Percentiles rank a stretch among this genome's conserved stretches.
Conservation (phyloP, 2,888 invertebrate genomes). For the Lordiphosa fenestrarum region DNA sequence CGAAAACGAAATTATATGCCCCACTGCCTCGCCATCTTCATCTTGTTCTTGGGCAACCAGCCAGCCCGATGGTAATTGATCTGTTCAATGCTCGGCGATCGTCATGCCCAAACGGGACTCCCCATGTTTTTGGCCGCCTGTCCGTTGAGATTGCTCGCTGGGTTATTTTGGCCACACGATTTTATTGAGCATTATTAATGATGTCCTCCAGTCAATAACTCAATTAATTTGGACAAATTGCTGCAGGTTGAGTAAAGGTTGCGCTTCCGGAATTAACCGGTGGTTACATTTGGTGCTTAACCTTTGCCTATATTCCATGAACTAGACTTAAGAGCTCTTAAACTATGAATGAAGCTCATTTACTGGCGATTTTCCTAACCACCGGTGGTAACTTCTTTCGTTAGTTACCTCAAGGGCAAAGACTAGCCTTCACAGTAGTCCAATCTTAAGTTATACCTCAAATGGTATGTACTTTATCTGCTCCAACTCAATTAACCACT, state of each 20-base stretch:
- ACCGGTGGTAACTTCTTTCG: too few species aligned
- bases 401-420: too few species aligned
- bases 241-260: slow-evolving; percentile 22
- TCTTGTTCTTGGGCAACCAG: slow-evolving; percentile 17
- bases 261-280: too few species aligned
- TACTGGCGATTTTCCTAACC: too few species aligned
- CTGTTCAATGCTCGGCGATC: slow-evolving; percentile 63
- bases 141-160: not conserved
- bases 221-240: slow-evolving; percentile 72
- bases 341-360: too few species aligned
- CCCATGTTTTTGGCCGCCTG: slow-evolving; percentile 37
- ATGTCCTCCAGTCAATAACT: slow-evolving; percentile 62
- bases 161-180: not conserved
- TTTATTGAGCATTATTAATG: slow-evolving; percentile 67
- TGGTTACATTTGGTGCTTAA: too few species aligned
- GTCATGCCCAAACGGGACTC: slow-evolving; percentile 57
- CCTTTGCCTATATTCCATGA: too few species aligned
- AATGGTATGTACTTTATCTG: too few species aligned
- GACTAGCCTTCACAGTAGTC: too few species aligned
- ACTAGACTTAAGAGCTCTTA: too few species aligned
- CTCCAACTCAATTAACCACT: too few species aligned
- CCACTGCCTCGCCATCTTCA: slow-evolving; percentile 15
- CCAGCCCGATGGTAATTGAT: slow-evolving; percentile 57
- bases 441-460: too few species aligned
- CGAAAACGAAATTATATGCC: slow-evolving; percentile 52